phyloP scores from a whole-genome alignment of 2,113 vertebrate species.

The Herpailurus yagouaroundi region DNA sequence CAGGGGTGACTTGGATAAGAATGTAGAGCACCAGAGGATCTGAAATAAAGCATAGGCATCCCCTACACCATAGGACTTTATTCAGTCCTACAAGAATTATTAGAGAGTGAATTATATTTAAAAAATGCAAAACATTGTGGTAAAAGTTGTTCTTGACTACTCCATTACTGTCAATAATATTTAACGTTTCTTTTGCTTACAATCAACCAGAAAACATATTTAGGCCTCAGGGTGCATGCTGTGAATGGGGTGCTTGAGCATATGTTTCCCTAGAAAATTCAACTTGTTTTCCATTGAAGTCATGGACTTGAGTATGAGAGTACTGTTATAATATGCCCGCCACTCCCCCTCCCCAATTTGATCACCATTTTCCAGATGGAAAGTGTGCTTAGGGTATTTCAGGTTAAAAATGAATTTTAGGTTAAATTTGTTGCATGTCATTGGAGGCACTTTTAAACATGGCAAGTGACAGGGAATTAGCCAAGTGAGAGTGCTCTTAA shows the following conservation, averaged over 20 bases:
- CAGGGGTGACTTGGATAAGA: background rate
- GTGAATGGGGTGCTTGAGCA: conserved; percentile 52
- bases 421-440: background rate
- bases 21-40: background rate
- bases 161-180: conserved; percentile 20
- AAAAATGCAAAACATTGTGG: conserved; percentile 57
- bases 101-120: conserved; percentile 26
- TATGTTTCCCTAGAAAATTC: conserved; percentile 62
- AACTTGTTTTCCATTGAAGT: background rate
- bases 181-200: conserved; percentile 67
- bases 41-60: background rate
- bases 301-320: background rate
- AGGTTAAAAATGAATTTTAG: conserved; percentile 10
- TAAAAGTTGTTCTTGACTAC: conserved; percentile 51
- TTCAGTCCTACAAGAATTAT: background rate
- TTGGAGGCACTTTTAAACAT: conserved; percentile 23
- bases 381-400: background rate
- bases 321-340: background rate
- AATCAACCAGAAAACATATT: conserved; percentile 47
- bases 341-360: background rate
- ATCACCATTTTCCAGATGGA: conserved; percentile 15
- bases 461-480: background rate
- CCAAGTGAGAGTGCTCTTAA: background rate
- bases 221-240: conserved; percentile 48
- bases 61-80: background rate